These are phyloP conservation scores for Strigamia transsilvanica DNA, from an alignment of 2,888 invertebrate species.

Conservation along the genomic window DNA sequence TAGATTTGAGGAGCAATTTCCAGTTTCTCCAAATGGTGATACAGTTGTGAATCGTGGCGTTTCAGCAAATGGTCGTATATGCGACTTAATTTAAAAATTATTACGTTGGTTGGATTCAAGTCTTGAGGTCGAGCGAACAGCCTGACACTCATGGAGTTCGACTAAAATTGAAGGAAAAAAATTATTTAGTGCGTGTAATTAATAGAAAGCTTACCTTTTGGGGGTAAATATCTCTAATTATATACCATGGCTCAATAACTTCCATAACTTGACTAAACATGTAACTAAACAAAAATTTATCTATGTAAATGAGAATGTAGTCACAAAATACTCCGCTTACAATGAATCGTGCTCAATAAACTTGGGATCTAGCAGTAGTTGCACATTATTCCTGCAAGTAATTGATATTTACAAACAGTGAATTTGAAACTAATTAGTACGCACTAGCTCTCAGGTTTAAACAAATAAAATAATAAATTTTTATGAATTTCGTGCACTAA, in stretches of 20 bases:
- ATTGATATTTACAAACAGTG: not conserved
- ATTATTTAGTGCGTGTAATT: not conserved
- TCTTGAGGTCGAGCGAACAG: slow-evolving; percentile 65
- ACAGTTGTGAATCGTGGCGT: slow-evolving; percentile 72
- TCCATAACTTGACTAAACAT: slow-evolving; percentile 67
- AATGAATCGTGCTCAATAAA: slow-evolving; percentile 82
- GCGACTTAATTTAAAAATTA: slow-evolving; percentile 65
- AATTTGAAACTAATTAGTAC: not conserved
- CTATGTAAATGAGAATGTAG: not conserved
- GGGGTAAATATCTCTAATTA: slow-evolving; percentile 61
- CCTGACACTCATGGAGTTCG: slow-evolving; percentile 57
- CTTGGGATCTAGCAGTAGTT: slow-evolving; percentile 73
- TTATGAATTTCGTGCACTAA: slow-evolving; percentile 53
- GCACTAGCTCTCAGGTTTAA: not conserved
- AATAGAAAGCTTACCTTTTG: slow-evolving; percentile 51
- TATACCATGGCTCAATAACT: slow-evolving; percentile 66
- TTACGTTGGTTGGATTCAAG: slow-evolving; percentile 64
- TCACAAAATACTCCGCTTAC: slow-evolving; percentile 67
- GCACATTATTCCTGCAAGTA: slow-evolving; percentile 71
- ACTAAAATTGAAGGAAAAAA: slow-evolving; percentile 38
- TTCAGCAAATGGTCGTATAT: slow-evolving; percentile 72
- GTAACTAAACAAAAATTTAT: slow-evolving; percentile 60
- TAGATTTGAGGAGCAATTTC: slow-evolving; percentile 85
- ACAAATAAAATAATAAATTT: slow-evolving; percentile 3
- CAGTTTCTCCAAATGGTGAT: slow-evolving; percentile 73